Conservation (phyloP, 2,888 invertebrate species). For the Leptopilina drosophilae region DNA sequence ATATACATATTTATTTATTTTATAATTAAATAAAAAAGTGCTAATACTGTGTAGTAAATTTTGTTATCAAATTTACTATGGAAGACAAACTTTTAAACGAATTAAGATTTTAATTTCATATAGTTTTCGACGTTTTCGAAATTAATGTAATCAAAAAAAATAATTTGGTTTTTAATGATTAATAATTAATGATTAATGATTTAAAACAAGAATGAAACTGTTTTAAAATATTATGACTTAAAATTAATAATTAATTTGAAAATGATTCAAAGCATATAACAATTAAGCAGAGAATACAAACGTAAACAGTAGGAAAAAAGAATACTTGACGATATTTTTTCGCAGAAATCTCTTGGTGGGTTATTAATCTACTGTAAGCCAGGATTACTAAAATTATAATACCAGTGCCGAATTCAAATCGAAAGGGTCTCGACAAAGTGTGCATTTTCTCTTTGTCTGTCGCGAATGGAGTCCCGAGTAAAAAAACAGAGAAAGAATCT, state of each 20-base stretch:
- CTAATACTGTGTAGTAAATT: too few species aligned
- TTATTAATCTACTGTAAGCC: constrained; percentile 68
- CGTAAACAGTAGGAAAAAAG: background rate
- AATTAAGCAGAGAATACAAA: background rate
- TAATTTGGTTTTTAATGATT: too few species aligned
- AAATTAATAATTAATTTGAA: background rate
- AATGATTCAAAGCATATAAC: background rate
- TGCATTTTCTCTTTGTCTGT: constrained; percentile 44
- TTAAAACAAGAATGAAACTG: too few species aligned
- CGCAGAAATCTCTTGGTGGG: constrained; percentile 37
- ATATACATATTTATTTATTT: background rate
- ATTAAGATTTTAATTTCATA: too few species aligned
- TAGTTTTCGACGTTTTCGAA: too few species aligned
- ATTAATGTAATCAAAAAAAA: too few species aligned
- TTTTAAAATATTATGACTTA: too few species aligned
- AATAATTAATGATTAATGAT: too few species aligned
- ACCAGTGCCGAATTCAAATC: constrained; percentile 66
- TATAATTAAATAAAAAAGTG: too few species aligned
- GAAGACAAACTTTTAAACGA: too few species aligned
- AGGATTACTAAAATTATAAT: constrained; percentile 73
- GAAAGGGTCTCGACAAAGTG: constrained; percentile 52
- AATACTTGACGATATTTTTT: constrained; percentile 27
- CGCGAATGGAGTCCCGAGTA: constrained; percentile 48
- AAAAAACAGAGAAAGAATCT: constrained; percentile 39
- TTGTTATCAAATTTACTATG: too few species aligned